Evolutionary conservation across 2,113 vertebrate species (phyloP).

Genomic region (Galemys pyrenaicus): DNA sequence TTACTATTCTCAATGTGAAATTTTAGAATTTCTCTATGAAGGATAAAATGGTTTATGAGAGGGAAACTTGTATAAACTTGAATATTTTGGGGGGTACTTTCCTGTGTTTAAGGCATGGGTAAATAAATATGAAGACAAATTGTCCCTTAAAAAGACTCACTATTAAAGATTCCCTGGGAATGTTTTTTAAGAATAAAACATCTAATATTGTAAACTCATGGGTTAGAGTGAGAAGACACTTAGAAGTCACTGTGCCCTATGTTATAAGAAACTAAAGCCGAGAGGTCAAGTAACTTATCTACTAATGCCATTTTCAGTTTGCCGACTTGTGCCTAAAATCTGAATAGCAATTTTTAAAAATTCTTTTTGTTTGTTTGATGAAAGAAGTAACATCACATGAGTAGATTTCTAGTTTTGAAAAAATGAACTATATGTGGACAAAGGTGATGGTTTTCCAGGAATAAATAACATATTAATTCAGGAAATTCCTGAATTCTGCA

Average conservation of each 20-base stretch:
- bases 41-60: background rate
- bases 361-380: slow-evolving; percentile 30
- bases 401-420: slow-evolving; percentile 71
- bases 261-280: slow-evolving; percentile 1
- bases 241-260: slow-evolving; percentile 6
- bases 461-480: slow-evolving; percentile 79
- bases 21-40: slow-evolving; percentile 52
- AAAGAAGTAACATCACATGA: slow-evolving; percentile 29
- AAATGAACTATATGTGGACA: slow-evolving; percentile 79
- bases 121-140: background rate
- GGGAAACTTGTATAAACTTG: slow-evolving; percentile 22
- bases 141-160: background rate
- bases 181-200: background rate
- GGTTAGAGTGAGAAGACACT: background rate
- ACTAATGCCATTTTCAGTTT: background rate
- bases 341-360: background rate
- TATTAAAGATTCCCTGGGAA: background rate
- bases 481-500: slow-evolving; percentile 80
- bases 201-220: background rate
- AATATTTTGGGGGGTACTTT: background rate
- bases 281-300: background rate
- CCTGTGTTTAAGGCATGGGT: slow-evolving; percentile 8
- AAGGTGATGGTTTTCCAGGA: slow-evolving; percentile 78
- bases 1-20: background rate
- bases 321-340: background rate